Conservation (phyloP, 2,888 invertebrate species). For the Octodonta nipae region DNA sequence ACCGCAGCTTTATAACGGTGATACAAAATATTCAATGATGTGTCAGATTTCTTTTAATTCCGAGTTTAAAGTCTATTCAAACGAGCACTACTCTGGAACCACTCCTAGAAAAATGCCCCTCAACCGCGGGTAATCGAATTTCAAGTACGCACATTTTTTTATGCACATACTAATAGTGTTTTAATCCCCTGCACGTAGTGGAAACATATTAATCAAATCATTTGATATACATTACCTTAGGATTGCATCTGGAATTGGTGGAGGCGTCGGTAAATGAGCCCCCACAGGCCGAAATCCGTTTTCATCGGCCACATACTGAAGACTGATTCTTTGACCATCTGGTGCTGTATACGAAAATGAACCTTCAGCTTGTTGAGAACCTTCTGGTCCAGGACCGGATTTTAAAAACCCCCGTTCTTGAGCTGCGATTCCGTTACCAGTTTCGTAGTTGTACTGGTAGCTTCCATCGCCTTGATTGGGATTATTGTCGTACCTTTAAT, state of each 20-base stretch:
- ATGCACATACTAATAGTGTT: too few relatives aligned
- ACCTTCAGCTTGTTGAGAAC: conserved; percentile 36
- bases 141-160: too few relatives aligned
- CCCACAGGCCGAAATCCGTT: conserved; percentile 44
- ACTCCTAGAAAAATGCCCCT: too few relatives aligned
- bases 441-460: conserved; percentile 38
- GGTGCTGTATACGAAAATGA: conserved; percentile 45
- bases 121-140: too few relatives aligned
- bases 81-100: too few relatives aligned
- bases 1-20: too few relatives aligned
- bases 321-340: conserved; percentile 42
- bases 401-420: conserved; percentile 31
- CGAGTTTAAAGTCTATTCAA: too few relatives aligned
- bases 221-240: conserved; percentile 36
- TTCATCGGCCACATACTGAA: conserved; percentile 45
- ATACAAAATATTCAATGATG: too few relatives aligned
- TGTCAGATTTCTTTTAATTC: too few relatives aligned
- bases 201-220: too few relatives aligned
- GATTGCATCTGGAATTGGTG: conserved; percentile 47
- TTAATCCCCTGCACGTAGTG: too few relatives aligned
- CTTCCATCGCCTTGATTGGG: conserved; percentile 28
- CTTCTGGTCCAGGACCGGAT: conserved; percentile 32
- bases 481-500: conserved; percentile 22
- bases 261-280: conserved; percentile 44
- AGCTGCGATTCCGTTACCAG: conserved; percentile 37